phyloP scores from a whole-genome alignment of 2,797 vertebrate species.

The Cygnus olor region DNA sequence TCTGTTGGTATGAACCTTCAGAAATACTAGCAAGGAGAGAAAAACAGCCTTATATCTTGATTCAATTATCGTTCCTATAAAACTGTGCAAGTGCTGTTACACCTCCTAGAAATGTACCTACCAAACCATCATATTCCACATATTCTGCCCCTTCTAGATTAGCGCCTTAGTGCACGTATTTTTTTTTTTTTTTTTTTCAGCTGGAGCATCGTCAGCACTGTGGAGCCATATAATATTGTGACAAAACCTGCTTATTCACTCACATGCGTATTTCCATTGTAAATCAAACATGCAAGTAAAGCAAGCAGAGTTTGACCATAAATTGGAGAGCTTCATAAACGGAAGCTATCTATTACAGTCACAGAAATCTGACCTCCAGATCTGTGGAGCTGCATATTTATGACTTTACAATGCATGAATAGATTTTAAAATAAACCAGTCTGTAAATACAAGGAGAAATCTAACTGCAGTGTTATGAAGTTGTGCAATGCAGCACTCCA shows the following conservation, averaged over 20 bases:
- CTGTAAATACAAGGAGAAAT: constrained; percentile 29
- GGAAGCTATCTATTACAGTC: not conserved
- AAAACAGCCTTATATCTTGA: not conserved
- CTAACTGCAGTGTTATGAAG: not conserved
- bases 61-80: not conserved
- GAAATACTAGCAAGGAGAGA: not conserved
- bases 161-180: not conserved
- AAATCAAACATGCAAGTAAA: not conserved
- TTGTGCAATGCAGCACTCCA: constrained; percentile 48
- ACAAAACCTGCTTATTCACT: not conserved
- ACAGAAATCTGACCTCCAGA: constrained; percentile 5
- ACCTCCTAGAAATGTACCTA: not conserved
- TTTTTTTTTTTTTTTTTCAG: not conserved
- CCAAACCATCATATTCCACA: not conserved
- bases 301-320: not conserved
- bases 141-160: not conserved
- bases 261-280: not conserved
- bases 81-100: not conserved
- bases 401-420: constrained; percentile 11
- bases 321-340: not conserved
- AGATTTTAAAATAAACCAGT: constrained; percentile 30
- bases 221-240: not conserved
- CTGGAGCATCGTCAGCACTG: not conserved
- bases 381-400: constrained; percentile 23
- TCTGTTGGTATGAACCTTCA: not conserved